A percentile compares a stretch with the other conserved stretches of the same genome.
Conservation (phyloP, 1,140 invertebrate genomes). For the Drosophila varians region DNA sequence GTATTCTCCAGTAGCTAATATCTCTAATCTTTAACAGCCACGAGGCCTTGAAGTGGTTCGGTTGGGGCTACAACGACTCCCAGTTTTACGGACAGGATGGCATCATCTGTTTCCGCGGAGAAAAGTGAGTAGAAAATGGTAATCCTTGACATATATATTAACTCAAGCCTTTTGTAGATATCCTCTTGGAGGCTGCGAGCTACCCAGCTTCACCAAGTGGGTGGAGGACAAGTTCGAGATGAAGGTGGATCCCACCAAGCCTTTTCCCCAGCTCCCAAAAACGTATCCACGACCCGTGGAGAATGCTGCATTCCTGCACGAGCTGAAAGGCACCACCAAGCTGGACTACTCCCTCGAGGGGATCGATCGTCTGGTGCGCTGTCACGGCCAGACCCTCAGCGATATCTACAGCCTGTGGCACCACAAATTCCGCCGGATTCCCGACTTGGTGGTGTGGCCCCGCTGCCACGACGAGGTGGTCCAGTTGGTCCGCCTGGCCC, state of each 20-base stretch:
- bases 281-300: slow-evolving; percentile 86
- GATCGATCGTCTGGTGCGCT: slow-evolving; percentile 93
- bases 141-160: neutral
- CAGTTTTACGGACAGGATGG: slow-evolving; percentile 88
- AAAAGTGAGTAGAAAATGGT: slow-evolving; percentile 45
- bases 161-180: slow-evolving; percentile 89
- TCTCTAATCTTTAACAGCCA: slow-evolving; percentile 85
- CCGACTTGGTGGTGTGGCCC: slow-evolving; percentile 97
- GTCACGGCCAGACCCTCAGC: slow-evolving; percentile 97
- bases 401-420: slow-evolving; percentile 92
- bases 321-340: slow-evolving; percentile 85
- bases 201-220: slow-evolving; percentile 94
- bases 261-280: slow-evolving; percentile 84
- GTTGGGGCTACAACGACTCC: slow-evolving; percentile 99
- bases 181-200: slow-evolving; percentile 89
- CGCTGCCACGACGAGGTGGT: slow-evolving; percentile 92
- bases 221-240: slow-evolving; percentile 90
- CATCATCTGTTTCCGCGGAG: slow-evolving; percentile 87
- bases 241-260: slow-evolving; percentile 84
- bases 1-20: neutral
- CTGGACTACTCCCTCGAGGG: slow-evolving; percentile 91
- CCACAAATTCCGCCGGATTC: slow-evolving; percentile 92
- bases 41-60: slow-evolving; percentile 97
- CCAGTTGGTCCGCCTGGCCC: slow-evolving; percentile 91
- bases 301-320: slow-evolving; percentile 86